Conservation (phyloP, 2,113 vertebrate species). For the Chiloscyllium plagiosum region DNA sequence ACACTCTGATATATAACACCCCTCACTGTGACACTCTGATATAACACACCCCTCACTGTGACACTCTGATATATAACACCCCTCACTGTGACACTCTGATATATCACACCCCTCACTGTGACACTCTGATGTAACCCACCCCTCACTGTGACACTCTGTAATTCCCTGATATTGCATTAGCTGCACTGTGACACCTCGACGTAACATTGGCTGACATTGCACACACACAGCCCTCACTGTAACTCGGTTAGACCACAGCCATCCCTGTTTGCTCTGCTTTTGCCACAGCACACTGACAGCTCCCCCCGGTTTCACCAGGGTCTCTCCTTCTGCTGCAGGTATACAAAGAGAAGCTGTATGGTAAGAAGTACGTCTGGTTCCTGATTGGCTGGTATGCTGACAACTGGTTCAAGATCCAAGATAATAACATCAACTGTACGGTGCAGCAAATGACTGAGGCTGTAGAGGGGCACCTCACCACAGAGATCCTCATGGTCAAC, state of each 20-base stretch:
- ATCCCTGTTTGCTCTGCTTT: neutral
- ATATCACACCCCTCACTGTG: no score
- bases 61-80: no score
- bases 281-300: neutral
- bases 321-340: slow-evolving; percentile 56
- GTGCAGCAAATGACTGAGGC: slow-evolving; percentile 91
- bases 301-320: neutral
- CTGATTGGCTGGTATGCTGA: slow-evolving; percentile 94
- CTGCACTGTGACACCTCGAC: no score
- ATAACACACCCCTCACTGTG: no score
- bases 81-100: no score
- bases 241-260: neutral
- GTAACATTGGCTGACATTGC: no score
- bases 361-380: slow-evolving; percentile 94
- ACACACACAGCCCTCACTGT: neutral
- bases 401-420: slow-evolving; percentile 93
- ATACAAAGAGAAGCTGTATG: slow-evolving; percentile 90
- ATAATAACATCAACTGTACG: slow-evolving; percentile 87
- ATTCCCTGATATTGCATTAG: no score
- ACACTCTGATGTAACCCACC: no score
- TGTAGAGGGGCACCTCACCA: slow-evolving; percentile 90
- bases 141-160: no score
- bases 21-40: no score
- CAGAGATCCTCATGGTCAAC: slow-evolving; percentile 94
- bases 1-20: no score